Base-by-base conservation (phyloP, 2,888 invertebrate genomes). In the Epirrita christyi region DNA sequence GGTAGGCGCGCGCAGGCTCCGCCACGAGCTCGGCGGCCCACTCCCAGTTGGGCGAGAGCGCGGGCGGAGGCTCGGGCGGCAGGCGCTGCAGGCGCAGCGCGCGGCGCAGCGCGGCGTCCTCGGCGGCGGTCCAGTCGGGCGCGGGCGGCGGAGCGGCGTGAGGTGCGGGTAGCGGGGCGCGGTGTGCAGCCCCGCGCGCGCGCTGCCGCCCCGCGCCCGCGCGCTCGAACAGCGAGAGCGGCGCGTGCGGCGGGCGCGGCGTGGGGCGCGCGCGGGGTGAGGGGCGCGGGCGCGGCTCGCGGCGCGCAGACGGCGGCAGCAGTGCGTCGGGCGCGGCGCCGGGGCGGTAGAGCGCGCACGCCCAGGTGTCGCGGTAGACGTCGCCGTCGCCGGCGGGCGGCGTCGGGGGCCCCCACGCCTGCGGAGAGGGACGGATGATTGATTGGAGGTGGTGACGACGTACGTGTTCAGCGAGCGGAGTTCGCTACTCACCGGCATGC, bases 41-140 rank as follows among this genome's bases (percentile, higher is more conserved):
- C 82, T 99, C 98, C 99, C 99, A 99, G 92, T 99, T 99, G 42
- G 98, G 96, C 27, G 96, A 96, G 78, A 97, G 98, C 96, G 97
- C 61, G 96, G 96, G 58, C 95, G 90, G 80, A 72, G 87, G 56
- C 95, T 94, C 83, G 95, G 93, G 65, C 96, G 93, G 88, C 75
- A 86, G 76, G 21, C 86, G 85, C 85, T 96, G 96, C 72, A 94
- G 93, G 66, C 96, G 95, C 45, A 96, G 92, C 0, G 97, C 97
- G 88, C 97, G 96, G 11, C 98, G 92, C 55, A 98, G 93, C 27
- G 96, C 95, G 93, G 96, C 96, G 84, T 99, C 98, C 86, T 99
- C 98, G 78, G 96, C 95, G 58, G 97, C 94, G 64, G 96, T 93
- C 98, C 98, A 99, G 71, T 98, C 98, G 59, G 96, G 95, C 94